phyloP scores from a whole-genome alignment of 2,797 vertebrate species.

The Anguilla anguilla region DNA sequence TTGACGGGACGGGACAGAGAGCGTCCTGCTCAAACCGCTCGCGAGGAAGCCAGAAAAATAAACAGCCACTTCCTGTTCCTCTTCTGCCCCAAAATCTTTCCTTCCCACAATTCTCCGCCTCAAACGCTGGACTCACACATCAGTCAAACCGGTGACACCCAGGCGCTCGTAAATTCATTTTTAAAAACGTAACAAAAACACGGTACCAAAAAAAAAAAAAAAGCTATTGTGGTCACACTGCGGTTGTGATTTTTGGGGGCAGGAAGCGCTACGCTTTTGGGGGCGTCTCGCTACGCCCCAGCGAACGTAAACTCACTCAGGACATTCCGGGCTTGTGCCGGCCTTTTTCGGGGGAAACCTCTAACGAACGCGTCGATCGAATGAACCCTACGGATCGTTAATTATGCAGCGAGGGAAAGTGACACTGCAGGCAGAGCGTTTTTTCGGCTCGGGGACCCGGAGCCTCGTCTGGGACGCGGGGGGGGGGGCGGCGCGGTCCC shows the following conservation, averaged over 20 bases:
- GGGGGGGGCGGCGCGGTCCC: not conserved
- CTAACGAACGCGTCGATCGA: not conserved
- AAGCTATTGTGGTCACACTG: not conserved
- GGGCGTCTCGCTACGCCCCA: not conserved
- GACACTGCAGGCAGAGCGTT: not conserved
- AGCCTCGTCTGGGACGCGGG: not conserved
- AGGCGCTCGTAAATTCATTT: not conserved
- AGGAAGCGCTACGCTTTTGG: too few relatives aligned
- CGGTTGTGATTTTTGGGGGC: not conserved
- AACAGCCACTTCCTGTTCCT: slow-evolving; percentile 79
- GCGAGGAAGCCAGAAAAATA: slow-evolving; percentile 81
- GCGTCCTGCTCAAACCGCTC: not conserved
- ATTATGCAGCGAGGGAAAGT: not conserved
- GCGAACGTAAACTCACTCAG: not conserved
- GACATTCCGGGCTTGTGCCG: not conserved
- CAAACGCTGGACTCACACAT: slow-evolving; percentile 38
- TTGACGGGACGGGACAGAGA: too few relatives aligned
- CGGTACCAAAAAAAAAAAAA: not conserved
- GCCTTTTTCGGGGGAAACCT: not conserved
- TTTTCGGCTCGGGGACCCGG: not conserved
- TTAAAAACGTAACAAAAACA: not conserved
- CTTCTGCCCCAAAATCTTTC: slow-evolving; percentile 61
- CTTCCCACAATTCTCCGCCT: slow-evolving; percentile 45
- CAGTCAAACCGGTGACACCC: not conserved
- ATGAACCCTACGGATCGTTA: not conserved